A percentile compares a stretch with the other conserved stretches of the same genome.
Conservation (phyloP, 1,140 invertebrate genomes). For the Euura lappo region DNA sequence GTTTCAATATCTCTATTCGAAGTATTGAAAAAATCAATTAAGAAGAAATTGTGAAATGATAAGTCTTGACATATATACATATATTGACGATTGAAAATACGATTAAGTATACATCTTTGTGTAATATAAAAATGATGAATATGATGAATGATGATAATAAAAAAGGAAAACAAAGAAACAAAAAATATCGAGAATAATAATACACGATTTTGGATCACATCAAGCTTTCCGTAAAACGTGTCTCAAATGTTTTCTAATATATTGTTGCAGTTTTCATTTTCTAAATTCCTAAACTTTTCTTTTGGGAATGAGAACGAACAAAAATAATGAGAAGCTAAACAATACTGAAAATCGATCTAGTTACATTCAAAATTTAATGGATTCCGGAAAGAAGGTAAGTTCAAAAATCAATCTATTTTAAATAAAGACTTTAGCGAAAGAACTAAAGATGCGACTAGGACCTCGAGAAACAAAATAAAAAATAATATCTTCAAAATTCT, state of each 20-base stretch:
- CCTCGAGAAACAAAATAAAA: no score
- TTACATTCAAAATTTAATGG: no score
- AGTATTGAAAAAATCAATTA: slow-evolving; percentile 29
- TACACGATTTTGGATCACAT: slow-evolving; percentile 37
- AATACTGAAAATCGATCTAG: no score
- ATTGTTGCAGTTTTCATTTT: background rate
- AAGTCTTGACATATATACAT: slow-evolving; percentile 28
- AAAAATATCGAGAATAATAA: slow-evolving; percentile 28
- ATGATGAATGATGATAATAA: background rate
- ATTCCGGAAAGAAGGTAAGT: no score
- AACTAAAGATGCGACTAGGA: no score
- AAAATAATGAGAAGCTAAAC: no score
- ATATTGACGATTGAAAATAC: slow-evolving; percentile 45
- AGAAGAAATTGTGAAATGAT: slow-evolving; percentile 21
- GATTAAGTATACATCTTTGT: slow-evolving; percentile 52
- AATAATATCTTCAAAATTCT: no score
- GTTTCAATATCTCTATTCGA: slow-evolving; percentile 41
- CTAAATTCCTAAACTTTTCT: background rate
- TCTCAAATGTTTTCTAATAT: background rate
- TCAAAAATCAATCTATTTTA: no score
- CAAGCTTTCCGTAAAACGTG: background rate
- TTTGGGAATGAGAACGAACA: background rate
- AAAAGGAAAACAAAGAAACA: background rate
- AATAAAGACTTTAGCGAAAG: no score
- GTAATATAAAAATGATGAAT: slow-evolving; percentile 51